Evolutionary conservation across 2,888 invertebrate genomes (phyloP).

Genomic region (Chloromyia formosa): DNA sequence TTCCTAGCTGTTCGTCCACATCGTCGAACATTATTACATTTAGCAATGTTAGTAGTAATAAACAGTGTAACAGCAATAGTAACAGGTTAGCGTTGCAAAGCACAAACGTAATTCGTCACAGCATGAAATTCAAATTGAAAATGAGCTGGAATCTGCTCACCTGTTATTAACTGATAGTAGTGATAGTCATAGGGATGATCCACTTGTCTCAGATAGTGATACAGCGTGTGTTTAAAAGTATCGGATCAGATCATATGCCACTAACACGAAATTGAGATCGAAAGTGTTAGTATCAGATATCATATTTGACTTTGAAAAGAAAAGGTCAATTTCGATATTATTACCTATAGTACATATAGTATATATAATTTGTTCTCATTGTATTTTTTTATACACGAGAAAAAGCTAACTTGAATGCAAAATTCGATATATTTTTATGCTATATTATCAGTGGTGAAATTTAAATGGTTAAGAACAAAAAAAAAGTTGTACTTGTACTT

Average conservation of each 20-base stretch:
- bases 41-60: constrained; percentile 28
- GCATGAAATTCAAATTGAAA: constrained; percentile 63
- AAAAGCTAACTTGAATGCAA: constrained; percentile 12
- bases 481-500: too few relatives aligned
- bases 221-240: constrained; percentile 46
- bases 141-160: constrained; percentile 53
- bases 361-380: constrained; percentile 30
- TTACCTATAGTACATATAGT: too few relatives aligned
- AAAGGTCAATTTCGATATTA: constrained; percentile 1
- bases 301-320: background rate
- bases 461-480: too few relatives aligned
- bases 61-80: constrained; percentile 5
- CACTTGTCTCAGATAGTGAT: constrained; percentile 46
- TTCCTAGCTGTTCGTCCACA: constrained; percentile 25
- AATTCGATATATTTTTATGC: constrained; percentile 39
- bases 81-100: constrained; percentile 46
- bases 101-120: constrained; percentile 59
- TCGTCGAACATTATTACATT: background rate
- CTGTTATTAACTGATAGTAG: constrained; percentile 44
- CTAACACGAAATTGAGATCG: background rate
- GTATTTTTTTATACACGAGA: constrained; percentile 23
- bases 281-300: background rate
- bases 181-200: constrained; percentile 48
- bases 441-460: too few relatives aligned
- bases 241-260: too few relatives aligned